A percentile compares a stretch with the other conserved stretches of the same genome.
Conservation (phyloP, 2,888 invertebrate species). For the Neoscelio sp. region DNA sequence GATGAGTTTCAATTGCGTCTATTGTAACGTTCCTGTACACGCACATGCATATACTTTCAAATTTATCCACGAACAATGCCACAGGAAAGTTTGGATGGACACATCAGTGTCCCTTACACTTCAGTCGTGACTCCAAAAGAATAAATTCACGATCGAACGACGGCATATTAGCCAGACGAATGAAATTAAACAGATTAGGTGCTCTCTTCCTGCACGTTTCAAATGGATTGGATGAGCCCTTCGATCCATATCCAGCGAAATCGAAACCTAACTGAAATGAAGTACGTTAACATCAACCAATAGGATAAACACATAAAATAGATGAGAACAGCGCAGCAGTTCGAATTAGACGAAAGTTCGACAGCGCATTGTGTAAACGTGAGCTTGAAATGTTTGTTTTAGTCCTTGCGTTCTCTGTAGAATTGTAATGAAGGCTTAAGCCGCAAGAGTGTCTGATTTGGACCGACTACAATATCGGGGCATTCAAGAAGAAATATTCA, state of each 20-base stretch:
- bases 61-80: conserved; percentile 22
- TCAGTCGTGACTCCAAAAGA: conserved; percentile 1
- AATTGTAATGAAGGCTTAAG: conserved; percentile 66
- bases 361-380: conserved; percentile 67
- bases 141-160: not conserved
- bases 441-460: conserved; percentile 47
- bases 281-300: conserved; percentile 61
- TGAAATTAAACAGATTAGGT: conserved; percentile 44
- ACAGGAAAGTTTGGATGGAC: not conserved
- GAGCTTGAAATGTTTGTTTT: conserved; percentile 65
- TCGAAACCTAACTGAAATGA: conserved; percentile 60
- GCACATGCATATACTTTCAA: not conserved
- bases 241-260: conserved; percentile 43
- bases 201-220: not conserved
- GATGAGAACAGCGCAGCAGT: conserved; percentile 64
- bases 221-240: conserved; percentile 29
- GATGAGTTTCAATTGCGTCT: conserved; percentile 28
- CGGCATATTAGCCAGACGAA: not conserved
- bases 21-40: conserved; percentile 1
- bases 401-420: conserved; percentile 48
- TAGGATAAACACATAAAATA: conserved; percentile 64
- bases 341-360: conserved; percentile 66
- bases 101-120: too few species aligned
- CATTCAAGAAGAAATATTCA: conserved; percentile 46
- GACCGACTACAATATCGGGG: conserved; percentile 44